phyloP scores from a whole-genome alignment of 2,888 invertebrate genomes.

The Cataglyphis rosenhaueri region DNA sequence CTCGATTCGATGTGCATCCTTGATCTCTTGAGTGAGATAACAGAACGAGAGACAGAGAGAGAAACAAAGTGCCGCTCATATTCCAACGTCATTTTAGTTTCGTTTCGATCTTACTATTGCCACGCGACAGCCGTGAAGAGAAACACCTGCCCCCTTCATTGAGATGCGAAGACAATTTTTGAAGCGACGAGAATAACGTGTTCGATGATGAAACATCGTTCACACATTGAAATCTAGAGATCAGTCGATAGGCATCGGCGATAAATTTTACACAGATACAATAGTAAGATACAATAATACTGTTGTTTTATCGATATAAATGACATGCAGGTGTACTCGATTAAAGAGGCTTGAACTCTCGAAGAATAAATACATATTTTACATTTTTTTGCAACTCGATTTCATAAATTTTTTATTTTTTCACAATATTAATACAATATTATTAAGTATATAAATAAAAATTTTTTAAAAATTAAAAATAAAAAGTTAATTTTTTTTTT shows the following conservation, averaged over 20 bases:
- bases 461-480: too few species aligned
- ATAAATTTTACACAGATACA: background rate
- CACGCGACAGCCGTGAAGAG: slow-evolving; percentile 79
- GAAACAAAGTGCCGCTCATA: slow-evolving; percentile 74
- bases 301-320: background rate
- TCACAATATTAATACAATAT: too few species aligned
- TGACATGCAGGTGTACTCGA: background rate
- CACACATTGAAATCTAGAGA: slow-evolving; percentile 6
- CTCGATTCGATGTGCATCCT: slow-evolving; percentile 51
- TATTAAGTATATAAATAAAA: too few species aligned
- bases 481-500: too few species aligned
- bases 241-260: background rate
- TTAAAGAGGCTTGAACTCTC: background rate
- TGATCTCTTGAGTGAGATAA: slow-evolving; percentile 57
- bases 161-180: slow-evolving; percentile 79
- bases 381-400: too few species aligned
- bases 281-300: background rate
- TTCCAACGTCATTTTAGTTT: slow-evolving; percentile 76
- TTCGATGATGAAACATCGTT: slow-evolving; percentile 14
- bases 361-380: too few species aligned
- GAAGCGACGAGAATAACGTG: slow-evolving; percentile 33
- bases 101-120: slow-evolving; percentile 75
- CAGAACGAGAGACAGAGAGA: slow-evolving; percentile 46
- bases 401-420: too few species aligned
- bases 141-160: slow-evolving; percentile 79